Evolutionary conservation across 2,797 vertebrate species (phyloP).

Genomic region (Champsocephalus gunnari): DNA sequence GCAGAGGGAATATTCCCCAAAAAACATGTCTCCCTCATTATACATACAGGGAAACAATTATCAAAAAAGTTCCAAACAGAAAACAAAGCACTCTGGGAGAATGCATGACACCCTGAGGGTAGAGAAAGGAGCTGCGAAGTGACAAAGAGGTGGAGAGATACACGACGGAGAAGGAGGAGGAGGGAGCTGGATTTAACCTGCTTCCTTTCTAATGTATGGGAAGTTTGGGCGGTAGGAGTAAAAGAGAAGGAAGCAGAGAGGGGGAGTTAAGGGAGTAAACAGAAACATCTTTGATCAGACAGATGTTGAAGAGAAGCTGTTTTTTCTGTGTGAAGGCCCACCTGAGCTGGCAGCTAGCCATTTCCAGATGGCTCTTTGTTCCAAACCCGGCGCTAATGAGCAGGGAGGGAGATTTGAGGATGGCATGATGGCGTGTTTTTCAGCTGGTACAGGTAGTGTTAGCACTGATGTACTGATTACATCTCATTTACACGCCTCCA

Average conservation of each 20-base stretch:
- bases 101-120: constrained; percentile 52
- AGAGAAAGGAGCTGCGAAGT: constrained; percentile 58
- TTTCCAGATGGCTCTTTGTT: constrained; percentile 84
- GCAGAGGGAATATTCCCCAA: constrained; percentile 26
- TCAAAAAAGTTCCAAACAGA: constrained; percentile 55
- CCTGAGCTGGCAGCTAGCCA: constrained; percentile 83
- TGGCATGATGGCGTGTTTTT: constrained; percentile 54
- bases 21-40: constrained; percentile 57
- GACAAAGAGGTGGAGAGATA: constrained; percentile 75
- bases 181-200: constrained; percentile 56
- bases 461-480: constrained; percentile 64
- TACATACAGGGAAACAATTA: constrained; percentile 64
- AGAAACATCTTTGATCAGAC: constrained; percentile 80
- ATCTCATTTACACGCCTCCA: constrained; percentile 62
- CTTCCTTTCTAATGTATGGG: constrained; percentile 57
- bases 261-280: constrained; percentile 71
- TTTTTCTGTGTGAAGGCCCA: constrained; percentile 82
- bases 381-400: constrained; percentile 89
- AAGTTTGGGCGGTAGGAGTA: constrained; percentile 44
- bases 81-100: constrained; percentile 64
- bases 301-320: constrained; percentile 77
- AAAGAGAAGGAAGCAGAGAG: constrained; percentile 24
- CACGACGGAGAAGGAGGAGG: constrained; percentile 35
- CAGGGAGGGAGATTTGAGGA: constrained; percentile 51
- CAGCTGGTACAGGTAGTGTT: constrained; percentile 60